Conservation (phyloP, 2,888 invertebrate genomes). For the Himalopsyche tibetana region DNA sequence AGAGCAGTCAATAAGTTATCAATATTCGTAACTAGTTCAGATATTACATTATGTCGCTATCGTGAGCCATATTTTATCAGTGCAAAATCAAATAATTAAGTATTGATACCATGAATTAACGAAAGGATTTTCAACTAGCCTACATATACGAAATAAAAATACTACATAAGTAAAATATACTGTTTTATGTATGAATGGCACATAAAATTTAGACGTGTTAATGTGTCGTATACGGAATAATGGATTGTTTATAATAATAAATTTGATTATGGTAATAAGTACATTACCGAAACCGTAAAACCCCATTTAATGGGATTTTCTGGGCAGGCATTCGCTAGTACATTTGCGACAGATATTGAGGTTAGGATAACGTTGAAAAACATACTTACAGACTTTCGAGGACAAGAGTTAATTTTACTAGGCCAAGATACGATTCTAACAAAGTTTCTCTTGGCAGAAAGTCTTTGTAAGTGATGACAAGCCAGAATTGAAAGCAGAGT, state of each 20-base stretch:
- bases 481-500: conserved; percentile 60
- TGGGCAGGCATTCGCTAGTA: conserved; percentile 28
- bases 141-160: conserved; percentile 15
- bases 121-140: not conserved
- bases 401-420: conserved; percentile 14
- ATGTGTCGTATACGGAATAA: not conserved
- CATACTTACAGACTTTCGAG: conserved; percentile 54
- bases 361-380: conserved; percentile 47
- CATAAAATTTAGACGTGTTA: not conserved
- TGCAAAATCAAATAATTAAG: not conserved
- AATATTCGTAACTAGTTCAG: too few species aligned
- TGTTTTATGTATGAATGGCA: not conserved
- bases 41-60: too few species aligned
- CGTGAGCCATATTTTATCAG: not conserved
- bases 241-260: not conserved
- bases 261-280: conserved; percentile 32
- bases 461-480: conserved; percentile 60
- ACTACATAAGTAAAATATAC: not conserved
- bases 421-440: conserved; percentile 36
- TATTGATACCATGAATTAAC: not conserved
- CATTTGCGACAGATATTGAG: conserved; percentile 46
- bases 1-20: too few species aligned
- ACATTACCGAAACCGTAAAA: conserved; percentile 34
- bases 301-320: conserved; percentile 24
- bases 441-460: conserved; percentile 36